Base-by-base conservation (phyloP, 2,888 invertebrate species). In the Drosophila silvestris region DNA sequence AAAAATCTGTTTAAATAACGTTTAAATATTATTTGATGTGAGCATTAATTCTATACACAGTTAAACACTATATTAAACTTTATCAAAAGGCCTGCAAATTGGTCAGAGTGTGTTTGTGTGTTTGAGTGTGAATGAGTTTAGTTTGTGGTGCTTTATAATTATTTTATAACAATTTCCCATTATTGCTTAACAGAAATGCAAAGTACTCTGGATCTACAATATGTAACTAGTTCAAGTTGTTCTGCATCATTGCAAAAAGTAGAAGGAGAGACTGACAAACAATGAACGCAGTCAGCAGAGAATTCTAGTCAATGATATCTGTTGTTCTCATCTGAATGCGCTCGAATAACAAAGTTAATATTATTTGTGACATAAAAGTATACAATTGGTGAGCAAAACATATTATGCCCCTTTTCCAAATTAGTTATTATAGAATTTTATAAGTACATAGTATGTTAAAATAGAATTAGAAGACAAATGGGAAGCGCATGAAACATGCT, bases 71-170 rank as follows among this genome's bases (percentile, higher is more conserved):
- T 65, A 63, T 81, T 72, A 47, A 60, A 68, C 28, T 22, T 62
- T 73, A 72, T 79, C 61, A 64, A 68, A 79, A 79, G 79, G 79
- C 79, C 66, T 79, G 82, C 79, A 74, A 63, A 50, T 79, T 79
- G 79, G 79, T 79, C 76, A 77, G 47, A 77, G 59, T 63, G 57
- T 52, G 19, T 22, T 14, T 37, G 30, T 9, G 5, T 19, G 19
- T 19, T 9, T 10, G 58, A 26, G 47, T 33, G 51, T 30, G 56
- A 26, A 30, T 52, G 37, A 56, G 62, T 57, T 72, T 52, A 41
- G 53, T 72, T 59, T 51, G 33, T 52, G 74, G 74, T 70, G 61
- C 60, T 47, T 64, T 59, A 19, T 41, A 33, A 30, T 26, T 47
- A 19, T 41, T 39, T 61, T 16, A 33, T 73, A 70, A 72, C 56